Base-by-base conservation (phyloP, 2,888 invertebrate species). In the Pemphredon lugubris region DNA sequence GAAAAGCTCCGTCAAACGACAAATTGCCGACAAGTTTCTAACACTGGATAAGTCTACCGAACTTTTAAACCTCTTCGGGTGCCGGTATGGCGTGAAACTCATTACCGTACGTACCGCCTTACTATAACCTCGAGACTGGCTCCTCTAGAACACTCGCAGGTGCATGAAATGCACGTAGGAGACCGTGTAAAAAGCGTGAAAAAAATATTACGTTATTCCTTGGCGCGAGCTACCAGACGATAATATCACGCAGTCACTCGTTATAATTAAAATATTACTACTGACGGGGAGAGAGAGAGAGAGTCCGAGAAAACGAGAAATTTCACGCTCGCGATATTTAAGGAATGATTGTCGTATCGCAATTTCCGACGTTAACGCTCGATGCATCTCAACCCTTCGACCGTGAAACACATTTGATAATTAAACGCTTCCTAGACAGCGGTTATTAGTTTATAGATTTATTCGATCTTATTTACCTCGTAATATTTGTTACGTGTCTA, bases 231-330 rank as follows among this genome's bases (percentile, higher is more conserved):
- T 42, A 30, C 64, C 32, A 44, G 30, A 34, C 53, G 63, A 61
- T 72, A 75, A 73, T 60, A 60, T 63, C 64, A 42, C 63, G 45
- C 71, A 64, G 71, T 63, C 65, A 71, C 58, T 76, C 45, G 48
- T 72, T 65, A 55, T 71, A 78, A 78, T 77, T 78, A 69, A 72
- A 72, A 71, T 70, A 69, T 58, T 65, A 48, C 54, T 26, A 32
- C 51, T n/a, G 21, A 26, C 32, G 42, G 51, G 20, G 64, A 65
- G 60, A 59, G 21, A 26, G 23, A 37, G 51, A 26, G 64, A 65
- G 60, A 59, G 50, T 51, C 11, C 5, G 34, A 53, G 45, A 45
- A 32, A 40, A 16, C 16, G 18, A 18, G 40, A 40, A 50, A 51
- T 51, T 45, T 26, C 6, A 42, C 32, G 37, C 13, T 57, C 26